Evolutionary conservation across 1,140 invertebrate genomes (phyloP).

Genomic region (Leptinotarsa lineolata): DNA sequence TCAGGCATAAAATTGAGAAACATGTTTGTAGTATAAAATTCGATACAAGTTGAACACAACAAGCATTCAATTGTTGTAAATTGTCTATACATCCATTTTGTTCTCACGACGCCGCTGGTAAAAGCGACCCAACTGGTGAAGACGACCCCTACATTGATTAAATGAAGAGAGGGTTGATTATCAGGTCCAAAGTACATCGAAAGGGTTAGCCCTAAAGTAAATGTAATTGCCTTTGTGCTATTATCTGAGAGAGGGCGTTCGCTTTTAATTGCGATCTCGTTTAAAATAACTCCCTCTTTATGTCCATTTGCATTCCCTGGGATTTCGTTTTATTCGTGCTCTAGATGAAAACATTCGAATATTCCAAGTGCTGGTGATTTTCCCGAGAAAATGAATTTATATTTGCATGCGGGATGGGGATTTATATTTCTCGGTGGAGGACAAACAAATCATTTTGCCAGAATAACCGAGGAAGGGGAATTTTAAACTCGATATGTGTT

Average conservation of each 20-base stretch:
- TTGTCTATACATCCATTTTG: not conserved
- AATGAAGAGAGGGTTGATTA: constrained; percentile 25
- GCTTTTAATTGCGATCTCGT: constrained; percentile 32
- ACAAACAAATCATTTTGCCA: not conserved
- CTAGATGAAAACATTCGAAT: constrained; percentile 9
- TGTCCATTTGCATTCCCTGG: constrained; percentile 10
- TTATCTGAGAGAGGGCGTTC: constrained; percentile 29
- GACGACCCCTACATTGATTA: constrained; percentile 14
- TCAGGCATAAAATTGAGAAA: no score
- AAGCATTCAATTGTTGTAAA: no score
- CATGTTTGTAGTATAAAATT: no score
- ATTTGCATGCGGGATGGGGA: constrained; percentile 1
- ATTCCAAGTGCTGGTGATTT: not conserved
- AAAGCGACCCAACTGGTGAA: not conserved
- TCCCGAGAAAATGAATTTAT: constrained; percentile 9
- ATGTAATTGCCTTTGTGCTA: constrained; percentile 34
- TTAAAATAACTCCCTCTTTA: constrained; percentile 26
- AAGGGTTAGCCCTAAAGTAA: constrained; percentile 32
- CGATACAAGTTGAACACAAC: no score
- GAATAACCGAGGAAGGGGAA: no score
- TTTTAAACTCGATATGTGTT: no score
- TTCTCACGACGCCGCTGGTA: constrained; percentile 7
- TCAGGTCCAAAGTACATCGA: constrained; percentile 31
- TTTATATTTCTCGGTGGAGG: constrained; percentile 1
- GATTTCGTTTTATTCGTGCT: constrained; percentile 21